Base-by-base conservation (phyloP, 2,797 vertebrate species). In the Syngnathus acus region DNA sequence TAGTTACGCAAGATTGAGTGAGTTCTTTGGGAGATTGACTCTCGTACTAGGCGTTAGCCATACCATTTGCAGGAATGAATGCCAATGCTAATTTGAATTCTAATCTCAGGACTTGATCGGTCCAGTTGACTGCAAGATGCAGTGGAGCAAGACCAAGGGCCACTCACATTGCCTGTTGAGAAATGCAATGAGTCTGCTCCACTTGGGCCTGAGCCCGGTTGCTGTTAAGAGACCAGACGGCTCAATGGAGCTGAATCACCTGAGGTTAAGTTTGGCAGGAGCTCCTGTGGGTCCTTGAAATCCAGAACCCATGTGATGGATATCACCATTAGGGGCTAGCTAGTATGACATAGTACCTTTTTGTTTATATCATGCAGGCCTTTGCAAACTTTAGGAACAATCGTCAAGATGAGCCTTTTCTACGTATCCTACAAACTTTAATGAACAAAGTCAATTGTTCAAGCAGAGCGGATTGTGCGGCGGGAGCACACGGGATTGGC, bases 161-260 rank as follows among this genome's bases (percentile, higher is more conserved):
- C 79, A 73, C 70, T 65, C 67, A 67, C 77, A 75, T 79, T 69
- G 75, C 67, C 74, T 53, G 70, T 72, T 82, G 81, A 82, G 82
- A 84, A 84, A 87, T 82, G 74, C 83, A 75, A 87, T 83, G 80
- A 73, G 77, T 84, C 71, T 66, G 75, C 76, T 80, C 75, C 73
- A 72, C 80, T 79, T 76, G 71, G 73, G 70, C 70, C 75, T 68
- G 67, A 65, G 77, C 74, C 37, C 48, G 74, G 70, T 42, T 65
- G 76, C 73, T 48, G 38, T 32, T 59, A 10, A 63, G 68, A 72
- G 69, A 73, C 50, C 66, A 47, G 67, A 69, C 26, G 6, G 68
- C 53, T 70, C 67, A 67, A 66, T 74, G 65, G 64, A 2, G 11
- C 13, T 62, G 13, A 3, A 45, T 43, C 40, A 45, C 60, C 40